These are phyloP conservation scores for Campylomormyrus numenius DNA, from an alignment of 2,113 vertebrate genomes.

Conservation along the genomic window DNA sequence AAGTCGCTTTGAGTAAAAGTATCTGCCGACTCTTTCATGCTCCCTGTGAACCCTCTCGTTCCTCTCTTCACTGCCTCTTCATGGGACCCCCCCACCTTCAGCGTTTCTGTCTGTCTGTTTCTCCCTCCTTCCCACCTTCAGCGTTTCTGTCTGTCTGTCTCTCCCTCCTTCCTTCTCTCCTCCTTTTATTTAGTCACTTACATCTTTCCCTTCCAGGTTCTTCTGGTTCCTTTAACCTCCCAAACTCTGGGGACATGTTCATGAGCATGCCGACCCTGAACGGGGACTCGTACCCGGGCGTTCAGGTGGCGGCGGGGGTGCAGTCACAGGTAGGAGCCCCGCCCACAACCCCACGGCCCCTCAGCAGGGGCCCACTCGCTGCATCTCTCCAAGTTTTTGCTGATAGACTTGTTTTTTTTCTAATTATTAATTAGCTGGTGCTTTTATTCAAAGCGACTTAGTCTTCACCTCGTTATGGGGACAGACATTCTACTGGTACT, in stretches of 20 bases:
- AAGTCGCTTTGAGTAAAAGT: slow-evolving; percentile 19
- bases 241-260: slow-evolving; percentile 99
- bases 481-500: not conserved
- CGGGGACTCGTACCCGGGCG: slow-evolving; percentile 99
- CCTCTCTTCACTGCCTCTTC: slow-evolving; percentile 18
- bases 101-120: not conserved
- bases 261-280: slow-evolving; percentile 99
- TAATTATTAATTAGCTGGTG: not conserved
- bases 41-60: slow-evolving; percentile 5
- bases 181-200: slow-evolving; percentile 94
- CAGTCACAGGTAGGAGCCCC: slow-evolving; percentile 99
- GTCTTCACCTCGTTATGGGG: not conserved
- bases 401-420: not conserved
- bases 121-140: not conserved
- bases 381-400: not conserved
- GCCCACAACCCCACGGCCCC: slow-evolving; percentile 69
- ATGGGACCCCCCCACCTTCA: slow-evolving; percentile 6
- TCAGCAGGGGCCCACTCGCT: slow-evolving; percentile 34
- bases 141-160: not conserved
- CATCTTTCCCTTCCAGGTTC: slow-evolving; percentile 99
- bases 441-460: slow-evolving; percentile 9
- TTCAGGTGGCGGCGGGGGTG: slow-evolving; percentile 99
- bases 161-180: not conserved
- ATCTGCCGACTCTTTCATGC: not conserved
- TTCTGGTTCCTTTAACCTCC: slow-evolving; percentile 99